phyloP scores from a whole-genome alignment of 1,140 invertebrate genomes.

The Dendroctonus valens region DNA sequence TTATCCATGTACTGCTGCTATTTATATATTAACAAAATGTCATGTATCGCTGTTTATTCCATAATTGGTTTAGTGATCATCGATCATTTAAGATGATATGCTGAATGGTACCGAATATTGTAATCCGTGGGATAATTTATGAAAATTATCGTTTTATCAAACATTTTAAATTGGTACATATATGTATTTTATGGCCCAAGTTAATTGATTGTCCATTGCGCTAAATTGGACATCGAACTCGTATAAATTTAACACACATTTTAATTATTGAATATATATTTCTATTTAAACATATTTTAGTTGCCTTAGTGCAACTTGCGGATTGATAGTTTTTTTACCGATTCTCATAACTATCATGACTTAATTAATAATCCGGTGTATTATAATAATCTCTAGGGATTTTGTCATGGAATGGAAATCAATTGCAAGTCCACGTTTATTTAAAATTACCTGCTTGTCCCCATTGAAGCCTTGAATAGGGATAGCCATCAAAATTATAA shows the following conservation, averaged over 20 bases:
- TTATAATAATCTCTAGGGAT: too few relatives aligned
- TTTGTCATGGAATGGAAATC: too few relatives aligned
- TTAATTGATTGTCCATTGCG: constrained; percentile 9
- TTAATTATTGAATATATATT: constrained; percentile 15
- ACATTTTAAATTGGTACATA: constrained; percentile 19
- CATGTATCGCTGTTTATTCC: background rate
- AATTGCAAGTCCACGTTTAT: too few relatives aligned
- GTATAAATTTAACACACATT: constrained; percentile 21
- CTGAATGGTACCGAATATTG: constrained; percentile 26
- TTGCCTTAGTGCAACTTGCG: constrained; percentile 4
- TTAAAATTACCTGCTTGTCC: too few relatives aligned
- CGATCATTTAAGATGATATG: constrained; percentile 15
- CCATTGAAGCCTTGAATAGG: too few relatives aligned
- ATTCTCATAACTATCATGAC: too few relatives aligned
- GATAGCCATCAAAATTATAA: too few relatives aligned
- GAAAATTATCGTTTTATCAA: constrained; percentile 30
- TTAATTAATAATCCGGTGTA: too few relatives aligned
- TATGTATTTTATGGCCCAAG: constrained; percentile 17
- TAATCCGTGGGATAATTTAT: constrained; percentile 26
- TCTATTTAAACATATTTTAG: constrained; percentile 2
- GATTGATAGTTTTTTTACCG: background rate
- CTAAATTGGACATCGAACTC: constrained; percentile 19
- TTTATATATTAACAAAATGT: constrained; percentile 3
- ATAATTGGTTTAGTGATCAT: constrained; percentile 12
- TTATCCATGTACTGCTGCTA: too few relatives aligned